A percentile compares a stretch with the other conserved stretches of the same genome.
Conservation (phyloP, 2,113 vertebrate genomes). For the Leucosticte australis region DNA sequence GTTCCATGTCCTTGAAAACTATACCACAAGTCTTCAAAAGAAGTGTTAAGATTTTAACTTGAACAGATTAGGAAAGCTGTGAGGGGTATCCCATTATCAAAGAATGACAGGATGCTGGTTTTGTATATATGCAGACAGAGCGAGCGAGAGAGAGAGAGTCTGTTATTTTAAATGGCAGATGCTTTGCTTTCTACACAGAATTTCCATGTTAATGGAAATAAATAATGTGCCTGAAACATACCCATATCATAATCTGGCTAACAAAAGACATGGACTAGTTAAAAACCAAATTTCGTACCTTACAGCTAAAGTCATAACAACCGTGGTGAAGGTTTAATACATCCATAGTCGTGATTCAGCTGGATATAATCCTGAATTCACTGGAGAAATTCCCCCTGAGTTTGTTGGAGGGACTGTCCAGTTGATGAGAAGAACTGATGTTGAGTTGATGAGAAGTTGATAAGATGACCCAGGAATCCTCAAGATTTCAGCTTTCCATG, state of each 20-base stretch:
- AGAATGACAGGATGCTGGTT: background rate
- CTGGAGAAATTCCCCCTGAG: background rate
- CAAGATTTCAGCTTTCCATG: background rate
- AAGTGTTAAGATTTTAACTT: background rate
- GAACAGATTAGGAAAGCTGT: background rate
- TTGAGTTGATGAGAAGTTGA: background rate
- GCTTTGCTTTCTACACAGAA: background rate
- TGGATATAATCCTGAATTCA: background rate
- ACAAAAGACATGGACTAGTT: background rate
- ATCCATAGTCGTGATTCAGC: accelerated
- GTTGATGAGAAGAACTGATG: background rate
- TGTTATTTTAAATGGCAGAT: background rate
- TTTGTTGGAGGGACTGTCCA: background rate
- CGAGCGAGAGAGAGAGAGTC: background rate
- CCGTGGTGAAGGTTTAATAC: background rate
- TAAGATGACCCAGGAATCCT: background rate
- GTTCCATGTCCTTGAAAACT: background rate
- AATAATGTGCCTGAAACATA: background rate
- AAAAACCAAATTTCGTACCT: background rate
- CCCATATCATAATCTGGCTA: background rate
- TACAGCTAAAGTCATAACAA: background rate
- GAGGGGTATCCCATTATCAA: background rate
- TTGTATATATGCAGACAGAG: background rate
- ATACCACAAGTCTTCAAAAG: conserved; percentile 3
- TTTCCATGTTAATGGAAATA: background rate